A percentile compares a stretch with the other conserved stretches of the same genome.
phyloP scores from a whole-genome alignment of 2,888 invertebrate genomes.

The Harpalus rubripes region DNA sequence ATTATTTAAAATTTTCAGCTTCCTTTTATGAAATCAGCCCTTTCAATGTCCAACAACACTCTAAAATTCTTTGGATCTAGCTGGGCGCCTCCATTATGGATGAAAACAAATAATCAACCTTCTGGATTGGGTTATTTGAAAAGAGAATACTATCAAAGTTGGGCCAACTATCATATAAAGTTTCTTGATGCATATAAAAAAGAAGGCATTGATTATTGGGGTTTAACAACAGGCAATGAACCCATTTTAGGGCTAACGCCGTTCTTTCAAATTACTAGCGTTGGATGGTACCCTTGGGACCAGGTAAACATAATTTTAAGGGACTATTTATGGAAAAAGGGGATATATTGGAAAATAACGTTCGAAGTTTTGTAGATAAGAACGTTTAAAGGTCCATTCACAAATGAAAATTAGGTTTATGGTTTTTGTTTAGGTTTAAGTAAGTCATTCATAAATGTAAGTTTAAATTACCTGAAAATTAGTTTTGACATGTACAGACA shows the following conservation, averaged over 20 bases:
- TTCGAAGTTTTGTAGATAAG: too few species aligned
- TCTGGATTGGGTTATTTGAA: conserved; percentile 75
- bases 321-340: not conserved
- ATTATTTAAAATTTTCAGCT: too few species aligned
- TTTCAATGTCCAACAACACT: conserved; percentile 76
- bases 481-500: too few species aligned
- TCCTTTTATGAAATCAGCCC: conserved; percentile 79
- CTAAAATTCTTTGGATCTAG: conserved; percentile 79
- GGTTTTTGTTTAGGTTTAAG: too few species aligned
- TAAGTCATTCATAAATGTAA: too few species aligned
- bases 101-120: conserved; percentile 77
- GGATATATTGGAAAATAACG: too few species aligned
- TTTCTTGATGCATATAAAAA: conserved; percentile 88
- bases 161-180: conserved; percentile 89
- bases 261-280: conserved; percentile 82
- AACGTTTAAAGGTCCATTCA: too few species aligned
- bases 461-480: too few species aligned
- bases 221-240: conserved; percentile 92
- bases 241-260: conserved; percentile 85
- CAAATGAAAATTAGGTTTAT: too few species aligned
- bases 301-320: conserved; percentile 18
- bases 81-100: conserved; percentile 80
- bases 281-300: conserved; percentile 85
- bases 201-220: conserved; percentile 86
- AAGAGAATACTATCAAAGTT: conserved; percentile 84